Base-by-base conservation (phyloP, 1,140 invertebrate species). In the Triops longicaudatus region DNA sequence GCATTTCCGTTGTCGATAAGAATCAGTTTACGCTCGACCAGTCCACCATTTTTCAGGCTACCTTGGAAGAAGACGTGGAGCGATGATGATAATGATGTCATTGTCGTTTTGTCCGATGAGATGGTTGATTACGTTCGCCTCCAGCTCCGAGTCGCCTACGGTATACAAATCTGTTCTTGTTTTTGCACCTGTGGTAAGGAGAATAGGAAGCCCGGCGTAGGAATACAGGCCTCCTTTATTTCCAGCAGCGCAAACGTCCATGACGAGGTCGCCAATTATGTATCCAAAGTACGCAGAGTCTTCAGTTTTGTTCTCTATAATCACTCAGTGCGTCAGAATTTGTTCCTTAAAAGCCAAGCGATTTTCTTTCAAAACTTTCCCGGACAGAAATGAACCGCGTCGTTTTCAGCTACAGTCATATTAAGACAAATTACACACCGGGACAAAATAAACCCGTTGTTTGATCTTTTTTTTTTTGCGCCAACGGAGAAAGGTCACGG, bases 251-350 rank as follows among this genome's bases (percentile, higher is more conserved):
- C n/a, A 63, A 63, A 22, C 22, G 50, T 63, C 50, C 50, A 63
- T 63, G 50, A 63, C 50, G 50, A 63, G 50, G 50, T 63, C 50
- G 50, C 50, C 50, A 63, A 63, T 63, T 63, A 63, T 63, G 50
- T 22, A 63, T 63, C 50, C 6, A 63, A 63, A 63, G 17, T 63
- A 63, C 7, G 17, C 50, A 63, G 22, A 63, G 17, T 63, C 17
- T 63, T 14, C 22, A 17, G 6, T 2, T 63, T 17, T 63, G 50
- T 63, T 22, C 22, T 14, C n/a, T 63, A 12, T 63, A 63, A 17
- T n/a, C 50, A 17, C 17, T 14, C 11, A 63, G 14, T 22, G 50
- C 9, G 14, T 22, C 22, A n/a, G 17, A 63, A 22, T 63, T 63
- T 22, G 14, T 22, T 63, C 17, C 50, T 63, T n/a, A 63, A n/a